phyloP scores from a whole-genome alignment of 2,888 invertebrate species.

The Lathronympha strigana region DNA sequence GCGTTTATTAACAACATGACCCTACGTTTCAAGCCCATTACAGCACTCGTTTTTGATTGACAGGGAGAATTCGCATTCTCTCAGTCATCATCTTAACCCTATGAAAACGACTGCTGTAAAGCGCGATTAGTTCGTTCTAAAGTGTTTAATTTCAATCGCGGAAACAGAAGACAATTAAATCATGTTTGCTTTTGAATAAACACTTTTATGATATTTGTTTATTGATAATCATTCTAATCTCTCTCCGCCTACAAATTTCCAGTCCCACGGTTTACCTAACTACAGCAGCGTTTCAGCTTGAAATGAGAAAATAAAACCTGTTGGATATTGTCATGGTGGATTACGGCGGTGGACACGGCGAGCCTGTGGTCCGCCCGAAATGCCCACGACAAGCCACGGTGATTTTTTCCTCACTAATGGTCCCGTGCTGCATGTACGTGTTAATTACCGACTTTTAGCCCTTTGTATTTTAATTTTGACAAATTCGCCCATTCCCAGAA shows the following conservation, averaged over 20 bases:
- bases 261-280: slow-evolving; percentile 1
- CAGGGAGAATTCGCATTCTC: too few species aligned
- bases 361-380: slow-evolving; percentile 37
- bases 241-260: neutral
- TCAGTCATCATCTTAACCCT: too few species aligned
- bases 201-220: neutral
- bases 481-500: slow-evolving; percentile 73
- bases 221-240: neutral
- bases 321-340: slow-evolving; percentile 39
- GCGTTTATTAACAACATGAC: too few species aligned
- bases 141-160: too few species aligned
- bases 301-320: slow-evolving; percentile 40
- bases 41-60: too few species aligned
- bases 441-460: slow-evolving; percentile 63
- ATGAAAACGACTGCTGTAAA: too few species aligned
- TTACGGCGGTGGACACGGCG: slow-evolving; percentile 27
- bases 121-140: too few species aligned
- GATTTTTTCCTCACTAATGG: slow-evolving; percentile 42
- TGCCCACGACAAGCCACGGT: slow-evolving; percentile 40
- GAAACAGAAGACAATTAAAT: too few species aligned
- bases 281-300: slow-evolving; percentile 16
- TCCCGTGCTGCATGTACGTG: slow-evolving; percentile 41
- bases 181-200: neutral
- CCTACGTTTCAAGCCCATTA: too few species aligned
- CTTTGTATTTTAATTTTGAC: slow-evolving; percentile 80